A percentile compares a stretch with the other conserved stretches of the same genome.
Evolutionary conservation across 2,797 vertebrate genomes (phyloP).

Genomic region (Gambusia yucatana): DNA sequence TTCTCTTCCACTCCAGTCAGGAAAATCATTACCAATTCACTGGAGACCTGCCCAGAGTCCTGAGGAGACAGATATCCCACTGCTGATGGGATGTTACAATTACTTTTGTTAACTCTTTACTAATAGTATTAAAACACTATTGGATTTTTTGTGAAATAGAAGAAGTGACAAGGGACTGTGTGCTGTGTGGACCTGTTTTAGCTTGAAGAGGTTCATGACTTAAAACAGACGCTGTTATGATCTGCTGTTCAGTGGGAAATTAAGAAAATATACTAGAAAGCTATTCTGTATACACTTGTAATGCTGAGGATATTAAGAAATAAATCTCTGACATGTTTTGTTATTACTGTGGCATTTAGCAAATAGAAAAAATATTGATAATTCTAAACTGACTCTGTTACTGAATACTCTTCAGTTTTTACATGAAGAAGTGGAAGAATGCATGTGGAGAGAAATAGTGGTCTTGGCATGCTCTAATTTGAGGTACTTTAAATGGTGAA

Average conservation of each 20-base stretch:
- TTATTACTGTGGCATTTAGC: background rate
- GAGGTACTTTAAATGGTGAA: background rate
- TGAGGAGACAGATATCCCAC: slow-evolving; percentile 46
- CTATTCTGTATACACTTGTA: background rate
- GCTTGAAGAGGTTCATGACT: background rate
- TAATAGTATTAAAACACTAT: slow-evolving; percentile 3
- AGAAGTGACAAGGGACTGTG: background rate
- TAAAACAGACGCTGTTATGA: background rate
- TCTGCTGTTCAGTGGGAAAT: background rate
- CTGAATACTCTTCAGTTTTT: background rate
- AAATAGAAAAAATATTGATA: background rate
- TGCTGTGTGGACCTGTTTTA: background rate
- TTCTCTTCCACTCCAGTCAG: slow-evolving; percentile 46
- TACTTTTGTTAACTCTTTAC: background rate
- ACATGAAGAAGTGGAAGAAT: background rate
- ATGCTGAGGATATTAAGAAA: background rate
- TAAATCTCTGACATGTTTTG: background rate
- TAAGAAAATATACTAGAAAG: background rate
- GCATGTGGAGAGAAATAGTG: background rate
- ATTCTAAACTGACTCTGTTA: no score
- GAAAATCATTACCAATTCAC: slow-evolving; percentile 55
- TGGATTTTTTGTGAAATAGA: background rate
- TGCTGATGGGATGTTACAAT: slow-evolving; percentile 21
- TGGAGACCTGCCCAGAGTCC: slow-evolving; percentile 36
- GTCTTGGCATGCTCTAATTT: background rate